Base-by-base conservation (phyloP, 1,140 invertebrate genomes). In the Aplysia californica region DNA sequence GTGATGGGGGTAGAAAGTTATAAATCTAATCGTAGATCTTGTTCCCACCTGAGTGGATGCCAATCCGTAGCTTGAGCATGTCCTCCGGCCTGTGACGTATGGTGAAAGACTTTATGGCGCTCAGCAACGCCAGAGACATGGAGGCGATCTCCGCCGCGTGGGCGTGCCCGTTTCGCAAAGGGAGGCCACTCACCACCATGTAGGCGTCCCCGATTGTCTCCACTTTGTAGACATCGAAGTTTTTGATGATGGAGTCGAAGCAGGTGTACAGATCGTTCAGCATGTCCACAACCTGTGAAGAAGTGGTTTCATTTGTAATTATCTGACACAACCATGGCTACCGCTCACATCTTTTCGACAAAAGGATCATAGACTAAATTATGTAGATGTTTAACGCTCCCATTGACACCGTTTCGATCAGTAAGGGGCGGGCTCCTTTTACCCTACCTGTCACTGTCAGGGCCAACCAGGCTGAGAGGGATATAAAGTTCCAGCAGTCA, bases 101-200 rank as follows among this genome's bases (percentile, higher is more conserved):
- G 2, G 93, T 94, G 85, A 97, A 98, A 3, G 93, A 93, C 80
- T 93, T 93, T 2, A 97, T 95, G 0, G 94, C 95, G 77, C 94
- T 93, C 2, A 97, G 90, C 2, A 98, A 93, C 2, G 95, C 94
- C 20, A 98, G 88, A 1, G 96, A 94, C 95, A 98, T 96, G n/a
- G 95, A 91, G 3, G 88, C 88, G 73, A 99, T 97, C 91, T 98
- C 96, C 31, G 96, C 96, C 0, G 96, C 97, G 91, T 99, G 97
- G 72, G 92, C 92, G 84, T 97, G 94, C 44, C 94, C 95, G 90
- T 98, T 98, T 83, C 94, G 93, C 67, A 98, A 93, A 0, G 97
- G 97, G 35, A 98, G 91, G 23, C 97, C 97, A 3, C 85, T 87
- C 0, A 87, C 86, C 15, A 87, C 85, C 83, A 87, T 86, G 75